Evolutionary conservation across 2,888 invertebrate genomes (phyloP).

Genomic region (Alsophila aescularia): DNA sequence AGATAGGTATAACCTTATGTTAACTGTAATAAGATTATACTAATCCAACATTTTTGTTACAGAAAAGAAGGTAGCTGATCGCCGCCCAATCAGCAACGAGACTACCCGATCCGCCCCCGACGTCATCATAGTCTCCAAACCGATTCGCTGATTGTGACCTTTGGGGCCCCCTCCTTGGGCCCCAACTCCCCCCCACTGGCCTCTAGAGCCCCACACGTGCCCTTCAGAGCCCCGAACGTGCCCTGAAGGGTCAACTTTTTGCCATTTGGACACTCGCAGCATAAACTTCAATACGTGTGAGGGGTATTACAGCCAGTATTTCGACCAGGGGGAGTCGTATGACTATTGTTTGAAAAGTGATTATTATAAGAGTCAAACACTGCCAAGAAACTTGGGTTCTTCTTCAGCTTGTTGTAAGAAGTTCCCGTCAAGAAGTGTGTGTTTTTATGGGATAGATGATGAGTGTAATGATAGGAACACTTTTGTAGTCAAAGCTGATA

Average conservation of each 20-base stretch:
- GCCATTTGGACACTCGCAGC: slow-evolving; percentile 62
- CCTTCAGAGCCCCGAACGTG: slow-evolving; percentile 36
- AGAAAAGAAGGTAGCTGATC: slow-evolving; percentile 75
- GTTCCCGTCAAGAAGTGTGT: slow-evolving; percentile 61
- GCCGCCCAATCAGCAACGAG: slow-evolving; percentile 90
- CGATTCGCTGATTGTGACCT: slow-evolving; percentile 82
- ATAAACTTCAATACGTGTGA: slow-evolving; percentile 66
- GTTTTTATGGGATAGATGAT: slow-evolving; percentile 66
- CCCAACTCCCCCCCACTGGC: slow-evolving; percentile 70
- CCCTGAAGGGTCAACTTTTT: slow-evolving; percentile 67
- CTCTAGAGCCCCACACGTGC: slow-evolving; percentile 54
- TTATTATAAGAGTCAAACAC: slow-evolving; percentile 63
- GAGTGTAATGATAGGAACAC: slow-evolving; percentile 51
- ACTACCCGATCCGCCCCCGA: slow-evolving; percentile 96
- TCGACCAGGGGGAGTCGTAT: slow-evolving; percentile 65
- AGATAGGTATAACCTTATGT: too few species aligned
- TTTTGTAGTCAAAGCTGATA: slow-evolving; percentile 68
- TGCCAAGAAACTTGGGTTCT: slow-evolving; percentile 73
- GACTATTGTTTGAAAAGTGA: slow-evolving; percentile 79
- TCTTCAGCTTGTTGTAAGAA: slow-evolving; percentile 58
- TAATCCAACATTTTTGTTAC: slow-evolving; percentile 37
- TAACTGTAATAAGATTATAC: not conserved
- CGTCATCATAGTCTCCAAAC: slow-evolving; percentile 89
- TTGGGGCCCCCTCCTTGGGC: slow-evolving; percentile 80
- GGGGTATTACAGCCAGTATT: slow-evolving; percentile 73